phyloP scores from a whole-genome alignment of 2,888 invertebrate genomes.

The Troglohyphantes excavatus region DNA sequence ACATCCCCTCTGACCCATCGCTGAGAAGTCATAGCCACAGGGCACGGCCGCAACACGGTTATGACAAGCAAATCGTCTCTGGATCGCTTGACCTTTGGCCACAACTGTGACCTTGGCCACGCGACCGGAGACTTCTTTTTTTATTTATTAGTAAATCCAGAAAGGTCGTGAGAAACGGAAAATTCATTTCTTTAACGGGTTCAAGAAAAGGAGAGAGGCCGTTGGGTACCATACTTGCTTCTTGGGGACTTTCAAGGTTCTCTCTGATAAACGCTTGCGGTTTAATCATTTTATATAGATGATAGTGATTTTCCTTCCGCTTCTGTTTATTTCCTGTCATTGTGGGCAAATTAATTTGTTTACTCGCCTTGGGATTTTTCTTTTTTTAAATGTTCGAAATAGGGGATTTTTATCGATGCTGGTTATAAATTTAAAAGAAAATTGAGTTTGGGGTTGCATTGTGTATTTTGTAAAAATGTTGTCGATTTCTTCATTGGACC shows the following conservation, averaged over 20 bases:
- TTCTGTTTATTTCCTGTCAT: constrained; percentile 2
- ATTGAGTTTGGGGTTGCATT: too few relatives aligned
- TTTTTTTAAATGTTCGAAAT: too few relatives aligned
- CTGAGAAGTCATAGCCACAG: constrained; percentile 13
- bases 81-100: constrained; percentile 63
- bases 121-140: constrained; percentile 46
- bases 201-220: constrained; percentile 16
- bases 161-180: constrained; percentile 67
- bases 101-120: constrained; percentile 68
- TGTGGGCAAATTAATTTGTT: neutral
- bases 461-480: neutral
- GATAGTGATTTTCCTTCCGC: neutral
- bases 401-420: too few relatives aligned
- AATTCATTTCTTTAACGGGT: constrained; percentile 57
- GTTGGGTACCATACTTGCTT: constrained; percentile 5
- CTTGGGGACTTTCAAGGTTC: neutral
- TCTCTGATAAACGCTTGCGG: neutral
- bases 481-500: neutral
- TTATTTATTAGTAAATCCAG: constrained; percentile 58
- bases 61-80: constrained; percentile 60
- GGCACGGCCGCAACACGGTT: constrained; percentile 14
- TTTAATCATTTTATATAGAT: neutral
- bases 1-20: neutral
- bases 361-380: neutral
- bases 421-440: too few relatives aligned